Base-by-base conservation (phyloP, 2,797 vertebrate species). In the Platyrinchus mystaceus region DNA sequence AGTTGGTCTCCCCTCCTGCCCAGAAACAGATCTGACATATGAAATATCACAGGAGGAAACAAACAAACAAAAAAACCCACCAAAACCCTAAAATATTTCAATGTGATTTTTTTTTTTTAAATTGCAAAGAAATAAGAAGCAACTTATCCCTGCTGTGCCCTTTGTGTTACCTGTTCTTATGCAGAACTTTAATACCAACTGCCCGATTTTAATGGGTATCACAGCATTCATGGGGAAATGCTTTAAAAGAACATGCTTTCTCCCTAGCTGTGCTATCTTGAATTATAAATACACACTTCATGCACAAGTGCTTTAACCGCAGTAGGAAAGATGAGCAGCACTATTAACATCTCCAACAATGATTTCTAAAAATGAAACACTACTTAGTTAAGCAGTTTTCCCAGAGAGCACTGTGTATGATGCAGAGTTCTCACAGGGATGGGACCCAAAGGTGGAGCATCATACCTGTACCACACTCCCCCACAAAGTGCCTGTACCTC, bases 381-480 rank as follows among this genome's bases (percentile, higher is more conserved):
- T 79, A 9, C 36, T 62, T 47, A 63, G 1, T 83, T n/a, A 37
- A 39, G 30, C 30, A 30, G 14, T 70, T 82, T 70, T 79, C 36
- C 28, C 24, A 20, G 28, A 92, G 22, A 56, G 20, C 22, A 26
- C 27, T 21, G 21, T 43, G 9, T 47, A 2, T 63, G 37, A 75
- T 79, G 41, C 44, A 84, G 71, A 68, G 30, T 28, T 63, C 12
- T 67, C 56, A 3, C 47, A 59, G 34, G 28, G 43, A 18, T 7
- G 6, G 9, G 14, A 16, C 10, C 36, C 76, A 24, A 21, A 78
- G 26, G 0, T 53, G 47, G 17, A 49, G 23, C 39, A 46, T 41
- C 32, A 1, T 46, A 28, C 7, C 19, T 28, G 15, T 34, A 19
- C 34, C 28, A 30, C 1, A 0, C 8, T 75, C 18, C 46, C n/a